phyloP scores from a whole-genome alignment of 2,113 vertebrate genomes.

The Balaeniceps rex region DNA sequence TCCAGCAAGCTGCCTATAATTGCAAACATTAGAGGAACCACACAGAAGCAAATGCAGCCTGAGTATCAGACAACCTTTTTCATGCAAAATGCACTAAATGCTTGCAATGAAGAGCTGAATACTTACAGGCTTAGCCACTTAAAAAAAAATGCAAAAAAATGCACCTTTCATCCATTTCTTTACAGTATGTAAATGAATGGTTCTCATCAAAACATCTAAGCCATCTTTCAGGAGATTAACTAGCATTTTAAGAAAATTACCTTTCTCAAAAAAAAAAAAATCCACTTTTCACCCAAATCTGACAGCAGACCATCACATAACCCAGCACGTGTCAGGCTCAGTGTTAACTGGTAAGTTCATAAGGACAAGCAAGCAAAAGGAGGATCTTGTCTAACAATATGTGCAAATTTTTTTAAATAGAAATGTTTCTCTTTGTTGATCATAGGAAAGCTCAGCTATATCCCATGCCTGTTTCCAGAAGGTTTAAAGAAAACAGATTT shows the following conservation, averaged over 20 bases:
- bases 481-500: not conserved
- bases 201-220: not conserved
- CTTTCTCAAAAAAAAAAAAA: not conserved
- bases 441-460: not conserved
- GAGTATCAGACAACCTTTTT: not conserved
- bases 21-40: not conserved
- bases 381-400: not conserved
- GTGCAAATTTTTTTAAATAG: not conserved
- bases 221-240: not conserved
- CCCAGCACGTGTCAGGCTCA: not conserved
- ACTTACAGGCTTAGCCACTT: not conserved
- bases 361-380: not conserved
- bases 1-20: not conserved
- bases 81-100: not conserved
- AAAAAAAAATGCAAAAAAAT: not conserved
- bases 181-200: not conserved
- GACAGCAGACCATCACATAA: not conserved
- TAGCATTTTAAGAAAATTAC: not conserved
- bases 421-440: not conserved
- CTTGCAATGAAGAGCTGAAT: not conserved
- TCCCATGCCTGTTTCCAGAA: not conserved
- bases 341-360: not conserved
- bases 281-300: not conserved
- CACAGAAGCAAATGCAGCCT: not conserved
- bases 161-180: not conserved